Evolutionary conservation across 1,140 invertebrate species (phyloP).

Genomic region (Bombus waltoni): DNA sequence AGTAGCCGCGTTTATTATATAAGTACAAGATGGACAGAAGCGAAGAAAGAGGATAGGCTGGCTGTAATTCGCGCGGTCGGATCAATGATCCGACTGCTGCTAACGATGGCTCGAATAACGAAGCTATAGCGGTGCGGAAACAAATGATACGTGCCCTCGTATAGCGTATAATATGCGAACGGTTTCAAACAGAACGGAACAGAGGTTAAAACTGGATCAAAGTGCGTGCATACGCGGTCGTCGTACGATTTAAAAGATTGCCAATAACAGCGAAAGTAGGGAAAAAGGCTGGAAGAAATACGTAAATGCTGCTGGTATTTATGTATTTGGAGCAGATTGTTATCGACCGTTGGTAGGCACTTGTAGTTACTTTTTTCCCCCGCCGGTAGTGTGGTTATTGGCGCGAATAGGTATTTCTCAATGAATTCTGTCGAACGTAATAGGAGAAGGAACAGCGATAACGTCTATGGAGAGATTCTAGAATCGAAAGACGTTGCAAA

Average conservation of each 20-base stretch:
- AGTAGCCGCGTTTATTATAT: not conserved
- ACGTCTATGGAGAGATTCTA: too few species aligned
- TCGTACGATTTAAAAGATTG: not conserved
- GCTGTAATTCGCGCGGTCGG: conserved; percentile 21
- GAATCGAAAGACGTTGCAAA: too few species aligned
- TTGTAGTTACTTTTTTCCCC: too few species aligned
- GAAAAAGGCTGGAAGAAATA: too few species aligned
- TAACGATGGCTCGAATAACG: not conserved
- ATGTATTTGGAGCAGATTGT: not conserved
- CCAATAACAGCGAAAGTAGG: not conserved
- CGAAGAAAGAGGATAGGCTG: not conserved
- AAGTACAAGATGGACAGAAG: too few species aligned
- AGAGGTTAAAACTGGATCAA: conserved; percentile 9
- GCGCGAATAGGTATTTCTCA: not conserved
- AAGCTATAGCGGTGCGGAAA: not conserved
- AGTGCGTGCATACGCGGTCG: not conserved
- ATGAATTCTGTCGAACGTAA: not conserved
- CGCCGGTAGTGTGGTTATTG: not conserved
- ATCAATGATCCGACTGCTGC: conserved; percentile 23
- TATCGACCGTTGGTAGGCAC: not conserved
- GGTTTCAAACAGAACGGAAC: not conserved
- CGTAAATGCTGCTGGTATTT: not conserved
- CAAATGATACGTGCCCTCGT: not conserved
- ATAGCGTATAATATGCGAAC: not conserved
- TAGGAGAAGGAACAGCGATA: not conserved